Evolutionary conservation across 1,140 invertebrate species (phyloP), one percentile per base, ranked within the genome.

Genomic region (Nebria ingens): DNA sequence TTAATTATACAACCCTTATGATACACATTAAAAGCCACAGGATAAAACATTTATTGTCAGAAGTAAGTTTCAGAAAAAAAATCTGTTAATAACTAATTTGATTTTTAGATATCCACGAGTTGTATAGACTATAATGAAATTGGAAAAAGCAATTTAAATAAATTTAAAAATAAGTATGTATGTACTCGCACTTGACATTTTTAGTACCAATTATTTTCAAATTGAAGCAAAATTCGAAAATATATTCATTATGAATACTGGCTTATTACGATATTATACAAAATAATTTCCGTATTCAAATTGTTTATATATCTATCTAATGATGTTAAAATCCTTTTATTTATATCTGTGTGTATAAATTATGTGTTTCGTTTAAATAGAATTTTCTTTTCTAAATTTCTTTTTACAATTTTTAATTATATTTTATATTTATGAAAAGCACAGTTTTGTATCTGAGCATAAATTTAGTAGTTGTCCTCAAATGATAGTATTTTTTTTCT

Each of bases 1-100:
- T 45, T 4, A 45, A 45, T n/a, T 45, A 17, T 45, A 45, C 15
- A 45, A 17, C 15, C 15, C 15, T 11, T 45, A 45, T 34, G 25
- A n/a, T 45, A 45, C 40, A 45, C 40, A 45, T 17, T 45, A 45
- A 45, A 45, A 9, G 40, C 40, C 40, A 9, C 9, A 45, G 40
- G 40, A 45, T 45, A 45, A 45, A 45, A 17, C 15, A 45, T 45
- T 29, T 45, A 45, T 45, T 45, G 40, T 45, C 40, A 45, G 40
- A 45, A 45, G 17, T n/a, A n/a, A n/a, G n/a, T n/a, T n/a, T n/a
- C n/a, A n/a, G n/a, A n/a, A n/a, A n/a, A n/a, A n/a, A n/a, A n/a
- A n/a, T n/a, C n/a, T n/a, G n/a, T n/a, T n/a, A n/a, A n/a, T n/a
- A n/a, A n/a, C n/a, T n/a, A n/a, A n/a, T n/a, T n/a, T n/a, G n/a